Evolutionary conservation across 2,113 vertebrate species (phyloP).

Genomic region (Alligator sinensis): DNA sequence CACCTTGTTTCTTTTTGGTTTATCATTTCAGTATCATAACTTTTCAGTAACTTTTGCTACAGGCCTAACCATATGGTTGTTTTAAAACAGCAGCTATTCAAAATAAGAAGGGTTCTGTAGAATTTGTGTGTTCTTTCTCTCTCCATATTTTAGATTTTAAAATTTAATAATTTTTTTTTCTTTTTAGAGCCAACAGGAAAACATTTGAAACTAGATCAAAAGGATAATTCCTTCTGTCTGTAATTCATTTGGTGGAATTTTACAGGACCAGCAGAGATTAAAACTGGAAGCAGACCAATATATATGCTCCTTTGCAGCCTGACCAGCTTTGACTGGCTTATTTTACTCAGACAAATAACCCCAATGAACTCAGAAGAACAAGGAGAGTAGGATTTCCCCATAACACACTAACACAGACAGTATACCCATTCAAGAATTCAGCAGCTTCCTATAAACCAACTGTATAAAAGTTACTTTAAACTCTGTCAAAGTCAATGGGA

Average conservation of each 20-base stretch:
- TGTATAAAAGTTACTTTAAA: not conserved
- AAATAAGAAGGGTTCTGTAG: not conserved
- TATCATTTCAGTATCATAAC: not conserved
- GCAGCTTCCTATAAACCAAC: not conserved
- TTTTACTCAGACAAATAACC: constrained; percentile 2
- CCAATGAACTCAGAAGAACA: not conserved
- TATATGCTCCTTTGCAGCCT: constrained; percentile 35
- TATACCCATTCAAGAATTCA: not conserved
- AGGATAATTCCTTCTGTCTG: not conserved
- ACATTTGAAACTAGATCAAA: constrained; percentile 33
- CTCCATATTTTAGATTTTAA: constrained; percentile 3
- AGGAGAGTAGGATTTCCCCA: constrained; percentile 12
- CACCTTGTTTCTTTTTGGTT: not conserved
- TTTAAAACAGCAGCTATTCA: not conserved
- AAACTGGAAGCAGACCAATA: not conserved
- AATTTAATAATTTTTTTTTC: not conserved
- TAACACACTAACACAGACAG: constrained; percentile 9
- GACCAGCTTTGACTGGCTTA: constrained; percentile 27
- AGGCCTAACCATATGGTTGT: not conserved
- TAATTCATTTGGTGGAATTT: constrained; percentile 28
- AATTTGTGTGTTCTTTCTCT: constrained; percentile 10
- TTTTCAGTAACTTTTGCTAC: not conserved
- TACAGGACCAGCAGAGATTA: constrained; percentile 17
- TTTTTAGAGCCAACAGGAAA: not conserved
- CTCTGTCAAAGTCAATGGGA: not conserved